Conservation (phyloP, 1,140 invertebrate species). For the Cydia pomonella region DNA sequence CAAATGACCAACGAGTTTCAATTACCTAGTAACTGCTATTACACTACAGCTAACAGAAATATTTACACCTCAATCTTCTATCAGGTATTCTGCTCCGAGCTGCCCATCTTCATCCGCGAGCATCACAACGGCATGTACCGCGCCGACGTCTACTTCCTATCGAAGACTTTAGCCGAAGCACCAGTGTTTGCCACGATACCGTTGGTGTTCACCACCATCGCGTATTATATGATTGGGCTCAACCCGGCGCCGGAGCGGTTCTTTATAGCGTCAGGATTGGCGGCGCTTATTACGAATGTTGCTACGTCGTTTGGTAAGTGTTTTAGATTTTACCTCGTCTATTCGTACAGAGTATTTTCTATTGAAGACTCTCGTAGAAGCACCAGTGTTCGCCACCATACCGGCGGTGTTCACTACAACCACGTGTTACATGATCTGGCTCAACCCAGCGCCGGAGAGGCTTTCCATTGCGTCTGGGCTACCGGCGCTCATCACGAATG, state of each 20-base stretch:
- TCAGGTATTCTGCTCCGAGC: slow-evolving; percentile 95
- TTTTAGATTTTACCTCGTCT: slow-evolving; percentile 9
- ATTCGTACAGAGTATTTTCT: slow-evolving; percentile 89
- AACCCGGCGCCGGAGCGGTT: slow-evolving; percentile 87
- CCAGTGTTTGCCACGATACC: slow-evolving; percentile 92
- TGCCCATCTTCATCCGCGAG: slow-evolving; percentile 95
- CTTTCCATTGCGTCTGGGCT: slow-evolving; percentile 89
- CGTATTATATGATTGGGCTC: slow-evolving; percentile 94
- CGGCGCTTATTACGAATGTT: slow-evolving; percentile 93
- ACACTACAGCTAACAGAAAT: not conserved
- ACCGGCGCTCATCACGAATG: slow-evolving; percentile 92
- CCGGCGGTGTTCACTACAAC: slow-evolving; percentile 92
- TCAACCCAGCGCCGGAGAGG: slow-evolving; percentile 86
- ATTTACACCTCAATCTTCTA: slow-evolving; percentile 38
- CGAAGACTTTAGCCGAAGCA: slow-evolving; percentile 94
- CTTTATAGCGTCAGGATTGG: slow-evolving; percentile 86
- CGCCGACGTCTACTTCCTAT: slow-evolving; percentile 95
- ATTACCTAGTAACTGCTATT: not conserved
- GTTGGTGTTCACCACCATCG: slow-evolving; percentile 90
- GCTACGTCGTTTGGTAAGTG: slow-evolving; percentile 94
- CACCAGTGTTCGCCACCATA: too few relatives aligned
- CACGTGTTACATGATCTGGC: slow-evolving; percentile 93
- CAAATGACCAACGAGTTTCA: not conserved
- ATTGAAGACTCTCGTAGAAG: slow-evolving; percentile 93
- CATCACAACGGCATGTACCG: slow-evolving; percentile 96